These are phyloP conservation scores for Acleris laterana DNA, from an alignment of 2,888 invertebrate genomes.

Conservation along the genomic window DNA sequence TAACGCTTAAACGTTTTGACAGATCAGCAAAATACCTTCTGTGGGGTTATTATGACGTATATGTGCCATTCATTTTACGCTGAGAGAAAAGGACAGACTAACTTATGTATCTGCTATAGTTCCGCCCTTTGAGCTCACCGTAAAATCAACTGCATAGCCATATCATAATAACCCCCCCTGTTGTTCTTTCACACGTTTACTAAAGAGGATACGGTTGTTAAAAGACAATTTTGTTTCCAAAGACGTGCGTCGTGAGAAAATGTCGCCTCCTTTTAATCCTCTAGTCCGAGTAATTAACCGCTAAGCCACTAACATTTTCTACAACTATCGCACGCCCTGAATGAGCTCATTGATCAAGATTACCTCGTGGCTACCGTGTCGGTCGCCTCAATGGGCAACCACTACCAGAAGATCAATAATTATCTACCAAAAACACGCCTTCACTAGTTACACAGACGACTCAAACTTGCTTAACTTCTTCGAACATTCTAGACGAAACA, in stretches of 20 bases:
- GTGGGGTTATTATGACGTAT: too few relatives aligned
- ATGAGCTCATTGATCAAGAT: constrained; percentile 36
- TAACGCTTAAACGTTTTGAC: background rate
- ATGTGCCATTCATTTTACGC: too few relatives aligned
- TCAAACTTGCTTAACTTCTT: constrained; percentile 1
- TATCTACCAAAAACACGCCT: background rate
- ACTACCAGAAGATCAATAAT: constrained; percentile 18
- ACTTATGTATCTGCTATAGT: too few relatives aligned
- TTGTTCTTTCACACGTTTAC: background rate
- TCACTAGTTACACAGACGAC: background rate
- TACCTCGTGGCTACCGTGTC: constrained; percentile 26
- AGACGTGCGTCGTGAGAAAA: constrained; percentile 3
- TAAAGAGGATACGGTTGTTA: background rate
- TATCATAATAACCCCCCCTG: too few relatives aligned
- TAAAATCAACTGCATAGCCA: too few relatives aligned
- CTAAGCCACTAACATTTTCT: constrained; percentile 25
- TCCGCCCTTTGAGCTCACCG: too few relatives aligned
- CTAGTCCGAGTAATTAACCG: constrained; percentile 31
- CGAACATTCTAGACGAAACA: background rate
- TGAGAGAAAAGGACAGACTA: too few relatives aligned
- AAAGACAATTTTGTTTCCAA: background rate
- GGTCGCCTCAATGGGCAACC: constrained; percentile 26
- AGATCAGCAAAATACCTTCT: too few relatives aligned
- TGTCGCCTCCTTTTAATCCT: constrained; percentile 19
- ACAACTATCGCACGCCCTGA: constrained; percentile 31